Conservation (phyloP, 2,888 invertebrate species). For the Axea sp. region DNA sequence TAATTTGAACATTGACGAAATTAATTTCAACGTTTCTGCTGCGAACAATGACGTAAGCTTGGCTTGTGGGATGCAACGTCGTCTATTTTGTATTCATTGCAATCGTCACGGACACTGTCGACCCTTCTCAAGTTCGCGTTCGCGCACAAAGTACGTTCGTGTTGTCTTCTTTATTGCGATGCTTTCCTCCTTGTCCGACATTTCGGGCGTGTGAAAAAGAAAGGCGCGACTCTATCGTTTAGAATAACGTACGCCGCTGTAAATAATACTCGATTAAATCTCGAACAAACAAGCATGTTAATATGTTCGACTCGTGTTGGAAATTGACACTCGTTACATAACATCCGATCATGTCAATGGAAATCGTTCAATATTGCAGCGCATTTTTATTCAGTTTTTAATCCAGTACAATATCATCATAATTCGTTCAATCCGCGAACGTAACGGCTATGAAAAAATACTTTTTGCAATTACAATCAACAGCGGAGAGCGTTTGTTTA, state of each 20-base stretch:
- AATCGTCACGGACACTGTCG: conserved; percentile 51
- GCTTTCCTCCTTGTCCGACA: conserved; percentile 26
- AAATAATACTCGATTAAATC: conserved; percentile 48
- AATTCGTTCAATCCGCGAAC: too few relatives aligned
- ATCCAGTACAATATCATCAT: too few relatives aligned
- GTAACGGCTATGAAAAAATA: too few relatives aligned
- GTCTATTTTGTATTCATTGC: conserved; percentile 49
- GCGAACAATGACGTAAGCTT: conserved; percentile 14
- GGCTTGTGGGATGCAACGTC: conserved; percentile 6
- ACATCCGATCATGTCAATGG: too few relatives aligned
- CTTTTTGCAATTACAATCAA: too few relatives aligned
- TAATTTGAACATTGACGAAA: conserved; percentile 26
- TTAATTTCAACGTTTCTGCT: conserved; percentile 28
- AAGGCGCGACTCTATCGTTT: conserved; percentile 40
- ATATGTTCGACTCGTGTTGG: conserved; percentile 25
- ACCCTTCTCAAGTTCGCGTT: conserved; percentile 56
- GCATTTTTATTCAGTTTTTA: too few relatives aligned
- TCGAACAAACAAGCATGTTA: conserved; percentile 52
- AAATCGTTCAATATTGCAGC: too few relatives aligned
- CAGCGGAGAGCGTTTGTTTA: too few relatives aligned
- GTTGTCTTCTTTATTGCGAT: conserved; percentile 36
- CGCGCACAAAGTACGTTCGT: conserved; percentile 11
- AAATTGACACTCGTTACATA: conserved; percentile 46
- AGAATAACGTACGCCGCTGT: conserved; percentile 33
- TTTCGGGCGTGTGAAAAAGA: conserved; percentile 50